These are phyloP conservation scores for Macropis europaea DNA, from an alignment of 2,888 invertebrate genomes.

Conservation along the genomic window DNA sequence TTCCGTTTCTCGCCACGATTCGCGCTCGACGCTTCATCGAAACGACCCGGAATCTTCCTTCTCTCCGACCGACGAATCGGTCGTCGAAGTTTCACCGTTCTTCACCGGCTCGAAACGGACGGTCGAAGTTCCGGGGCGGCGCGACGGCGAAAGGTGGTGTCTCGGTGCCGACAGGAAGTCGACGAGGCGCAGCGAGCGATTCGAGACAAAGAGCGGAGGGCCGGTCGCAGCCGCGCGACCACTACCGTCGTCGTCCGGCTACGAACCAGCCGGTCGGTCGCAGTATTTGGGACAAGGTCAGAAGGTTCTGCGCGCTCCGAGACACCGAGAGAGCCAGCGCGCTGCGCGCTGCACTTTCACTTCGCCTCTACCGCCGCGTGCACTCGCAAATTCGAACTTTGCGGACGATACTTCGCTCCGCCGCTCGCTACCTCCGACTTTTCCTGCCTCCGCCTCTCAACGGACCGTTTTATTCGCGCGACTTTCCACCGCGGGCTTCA, in stretches of 20 bases:
- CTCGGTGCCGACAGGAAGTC: constrained; percentile 49
- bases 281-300: constrained; percentile 80
- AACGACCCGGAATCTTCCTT: not conserved
- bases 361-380: constrained; percentile 65
- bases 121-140: not conserved
- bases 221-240: constrained; percentile 12
- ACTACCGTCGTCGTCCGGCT: constrained; percentile 15
- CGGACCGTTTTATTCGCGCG: too few relatives aligned
- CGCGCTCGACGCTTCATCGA: constrained; percentile 22
- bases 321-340: constrained; percentile 61
- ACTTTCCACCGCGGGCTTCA: too few relatives aligned
- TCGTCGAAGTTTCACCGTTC: not conserved
- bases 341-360: constrained; percentile 77
- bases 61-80: not conserved
- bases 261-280: constrained; percentile 70
- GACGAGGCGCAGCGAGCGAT: constrained; percentile 46
- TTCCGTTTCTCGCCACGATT: constrained; percentile 21
- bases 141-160: constrained; percentile 6
- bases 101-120: not conserved
- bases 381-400: constrained; percentile 58
- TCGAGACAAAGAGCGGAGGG: constrained; percentile 50
- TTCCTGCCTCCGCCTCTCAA: not conserved
- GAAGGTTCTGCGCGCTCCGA: constrained; percentile 76
- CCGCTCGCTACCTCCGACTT: not conserved
- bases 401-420: constrained; percentile 48